phyloP scores from a whole-genome alignment of 1,140 invertebrate species.

The Linepithema humile region DNA sequence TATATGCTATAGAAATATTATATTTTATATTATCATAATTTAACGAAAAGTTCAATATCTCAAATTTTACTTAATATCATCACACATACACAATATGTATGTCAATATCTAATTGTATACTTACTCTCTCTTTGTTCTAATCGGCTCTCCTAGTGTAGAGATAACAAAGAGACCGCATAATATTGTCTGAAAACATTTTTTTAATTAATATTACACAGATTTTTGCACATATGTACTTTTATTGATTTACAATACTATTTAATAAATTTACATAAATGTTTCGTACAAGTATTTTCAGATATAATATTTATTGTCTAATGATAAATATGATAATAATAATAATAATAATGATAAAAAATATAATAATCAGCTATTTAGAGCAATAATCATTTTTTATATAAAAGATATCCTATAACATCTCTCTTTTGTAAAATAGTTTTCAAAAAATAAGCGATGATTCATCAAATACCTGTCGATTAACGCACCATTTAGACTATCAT shows the following conservation, averaged over 20 bases:
- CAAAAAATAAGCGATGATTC: too few species aligned
- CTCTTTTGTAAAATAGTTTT: too few species aligned
- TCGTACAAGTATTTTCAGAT: too few species aligned
- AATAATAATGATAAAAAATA: too few species aligned
- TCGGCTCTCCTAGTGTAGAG: conserved; percentile 78
- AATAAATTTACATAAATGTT: too few species aligned
- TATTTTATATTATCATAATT: not conserved
- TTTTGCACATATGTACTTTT: not conserved
- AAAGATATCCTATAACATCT: too few species aligned
- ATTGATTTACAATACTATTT: too few species aligned
- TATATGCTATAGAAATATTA: not conserved
- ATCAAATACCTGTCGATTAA: too few species aligned
- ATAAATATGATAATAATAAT: not conserved
- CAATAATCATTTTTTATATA: too few species aligned
- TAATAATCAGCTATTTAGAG: too few species aligned
- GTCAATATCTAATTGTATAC: conserved; percentile 60
- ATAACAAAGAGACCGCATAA: conserved; percentile 79
- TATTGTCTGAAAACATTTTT: conserved; percentile 79
- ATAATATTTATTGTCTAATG: too few species aligned
- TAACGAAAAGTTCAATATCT: not conserved
- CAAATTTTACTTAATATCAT: not conserved
- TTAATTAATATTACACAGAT: not conserved
- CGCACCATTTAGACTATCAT: too few species aligned
- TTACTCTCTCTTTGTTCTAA: conserved; percentile 81
- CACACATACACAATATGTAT: not conserved